Evolutionary conservation across 35 echinoderm and acorn worm genomes (phyloP).

Genomic region (Apostichopus parvimensis): DNA sequence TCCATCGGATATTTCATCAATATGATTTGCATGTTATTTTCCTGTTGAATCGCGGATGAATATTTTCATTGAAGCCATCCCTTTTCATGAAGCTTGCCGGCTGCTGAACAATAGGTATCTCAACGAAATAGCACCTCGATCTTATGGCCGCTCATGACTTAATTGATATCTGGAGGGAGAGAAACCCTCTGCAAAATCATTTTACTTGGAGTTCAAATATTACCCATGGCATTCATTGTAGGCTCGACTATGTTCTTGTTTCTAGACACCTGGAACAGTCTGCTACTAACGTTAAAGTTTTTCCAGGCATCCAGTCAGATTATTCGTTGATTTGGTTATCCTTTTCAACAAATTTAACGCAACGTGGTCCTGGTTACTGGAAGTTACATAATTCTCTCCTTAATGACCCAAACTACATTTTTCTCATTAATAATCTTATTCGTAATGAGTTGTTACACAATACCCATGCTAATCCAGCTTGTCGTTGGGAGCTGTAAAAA

Average conservation of each 20-base stretch:
- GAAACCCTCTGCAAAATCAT: background rate
- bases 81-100: no score
- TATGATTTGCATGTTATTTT: no score
- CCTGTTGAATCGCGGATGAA: no score
- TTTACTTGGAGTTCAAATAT: background rate
- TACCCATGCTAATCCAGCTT: no score
- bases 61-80: no score
- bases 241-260: slow-evolving; percentile 27
- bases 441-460: no score
- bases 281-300: background rate
- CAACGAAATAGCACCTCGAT: no score
- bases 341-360: background rate
- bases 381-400: background rate
- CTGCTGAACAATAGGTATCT: no score
- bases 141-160: slow-evolving; percentile 11
- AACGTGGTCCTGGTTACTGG: background rate
- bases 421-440: no score
- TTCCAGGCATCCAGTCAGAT: slow-evolving; percentile 18
- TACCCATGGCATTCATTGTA: slow-evolving; percentile 4
- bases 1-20: background rate
- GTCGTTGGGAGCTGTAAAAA: background rate
- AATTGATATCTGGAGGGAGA: slow-evolving; percentile 4
- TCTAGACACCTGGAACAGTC: background rate
- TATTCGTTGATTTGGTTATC: background rate
- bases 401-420: background rate